Evolutionary conservation across 2,888 invertebrate species (phyloP).

Genomic region (Tetheella fluctuosa): DNA sequence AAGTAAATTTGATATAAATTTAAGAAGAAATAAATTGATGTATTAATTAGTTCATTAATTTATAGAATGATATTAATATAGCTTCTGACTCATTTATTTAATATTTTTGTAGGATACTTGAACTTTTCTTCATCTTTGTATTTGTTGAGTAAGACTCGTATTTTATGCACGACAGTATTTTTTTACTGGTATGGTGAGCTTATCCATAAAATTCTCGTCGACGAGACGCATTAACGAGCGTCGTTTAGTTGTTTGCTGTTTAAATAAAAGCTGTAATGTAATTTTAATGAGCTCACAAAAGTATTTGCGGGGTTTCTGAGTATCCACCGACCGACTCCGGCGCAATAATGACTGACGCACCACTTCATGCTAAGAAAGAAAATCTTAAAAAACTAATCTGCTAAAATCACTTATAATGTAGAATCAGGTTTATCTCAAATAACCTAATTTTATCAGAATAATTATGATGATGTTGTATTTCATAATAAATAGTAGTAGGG

Average conservation of each 20-base stretch:
- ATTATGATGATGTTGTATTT: too few relatives aligned
- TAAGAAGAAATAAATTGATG: neutral
- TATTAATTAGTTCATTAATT: neutral
- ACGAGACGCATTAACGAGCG: constrained; percentile 74
- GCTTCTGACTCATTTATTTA: too few relatives aligned
- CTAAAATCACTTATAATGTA: too few relatives aligned
- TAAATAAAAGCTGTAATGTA: constrained; percentile 81
- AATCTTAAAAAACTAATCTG: too few relatives aligned
- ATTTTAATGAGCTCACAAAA: constrained; percentile 82
- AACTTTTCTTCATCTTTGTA: neutral
- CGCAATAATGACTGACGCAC: constrained; percentile 44
- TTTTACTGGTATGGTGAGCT: constrained; percentile 44
- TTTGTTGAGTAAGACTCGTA: neutral
- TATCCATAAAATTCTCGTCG: constrained; percentile 73
- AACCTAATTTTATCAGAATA: too few relatives aligned
- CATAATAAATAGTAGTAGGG: too few relatives aligned
- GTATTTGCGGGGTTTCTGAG: constrained; percentile 64
- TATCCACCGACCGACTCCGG: constrained; percentile 41
- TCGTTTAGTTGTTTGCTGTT: constrained; percentile 81
- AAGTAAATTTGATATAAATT: too few relatives aligned
- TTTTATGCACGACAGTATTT: constrained; percentile 7
- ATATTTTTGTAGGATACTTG: too few relatives aligned
- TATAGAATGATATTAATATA: too few relatives aligned
- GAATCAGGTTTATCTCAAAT: too few relatives aligned
- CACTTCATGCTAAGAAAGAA: neutral